Conservation (phyloP, 2,113 vertebrate genomes). For the Triplophysa rosa region DNA sequence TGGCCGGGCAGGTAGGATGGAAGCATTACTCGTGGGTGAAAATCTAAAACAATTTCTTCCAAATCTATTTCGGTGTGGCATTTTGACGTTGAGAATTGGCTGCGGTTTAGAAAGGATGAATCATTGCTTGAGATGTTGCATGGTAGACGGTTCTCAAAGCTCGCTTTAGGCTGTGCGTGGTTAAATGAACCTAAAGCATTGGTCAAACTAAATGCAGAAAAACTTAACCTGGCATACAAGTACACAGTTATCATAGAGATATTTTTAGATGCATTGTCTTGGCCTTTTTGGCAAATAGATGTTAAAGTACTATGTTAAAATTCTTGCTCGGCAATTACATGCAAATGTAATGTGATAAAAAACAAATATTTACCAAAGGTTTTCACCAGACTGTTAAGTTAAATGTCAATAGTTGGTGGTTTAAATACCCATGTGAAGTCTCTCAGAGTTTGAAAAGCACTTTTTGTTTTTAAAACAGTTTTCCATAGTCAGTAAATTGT, state of each 20-base stretch:
- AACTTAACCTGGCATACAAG: neutral
- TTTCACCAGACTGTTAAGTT: no score
- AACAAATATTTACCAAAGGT: no score
- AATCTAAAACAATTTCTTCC: constrained; percentile 35
- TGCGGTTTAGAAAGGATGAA: constrained; percentile 45
- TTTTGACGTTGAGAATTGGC: constrained; percentile 39
- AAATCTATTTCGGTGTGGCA: constrained; percentile 34
- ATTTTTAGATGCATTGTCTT: no score
- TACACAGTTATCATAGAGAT: neutral
- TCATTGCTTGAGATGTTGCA: constrained; percentile 43
- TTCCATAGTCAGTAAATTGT: no score
- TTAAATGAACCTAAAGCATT: constrained; percentile 36
- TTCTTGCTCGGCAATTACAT: no score
- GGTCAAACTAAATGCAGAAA: constrained; percentile 10
- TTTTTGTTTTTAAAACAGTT: no score
- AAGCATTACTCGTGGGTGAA: constrained; percentile 24
- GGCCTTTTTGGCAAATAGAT: no score
- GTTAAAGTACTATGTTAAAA: neutral
- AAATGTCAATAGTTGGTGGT: no score
- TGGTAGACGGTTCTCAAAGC: constrained; percentile 32
- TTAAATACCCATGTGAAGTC: no score
- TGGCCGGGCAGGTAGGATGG: neutral
- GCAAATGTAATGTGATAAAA: no score
- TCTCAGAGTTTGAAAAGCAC: no score
- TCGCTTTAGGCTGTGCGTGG: constrained; percentile 7